Percentiles rank a stretch among this genome's conserved stretches.
phyloP scores from a whole-genome alignment of 2,888 invertebrate genomes.

The Xylota segnis region DNA sequence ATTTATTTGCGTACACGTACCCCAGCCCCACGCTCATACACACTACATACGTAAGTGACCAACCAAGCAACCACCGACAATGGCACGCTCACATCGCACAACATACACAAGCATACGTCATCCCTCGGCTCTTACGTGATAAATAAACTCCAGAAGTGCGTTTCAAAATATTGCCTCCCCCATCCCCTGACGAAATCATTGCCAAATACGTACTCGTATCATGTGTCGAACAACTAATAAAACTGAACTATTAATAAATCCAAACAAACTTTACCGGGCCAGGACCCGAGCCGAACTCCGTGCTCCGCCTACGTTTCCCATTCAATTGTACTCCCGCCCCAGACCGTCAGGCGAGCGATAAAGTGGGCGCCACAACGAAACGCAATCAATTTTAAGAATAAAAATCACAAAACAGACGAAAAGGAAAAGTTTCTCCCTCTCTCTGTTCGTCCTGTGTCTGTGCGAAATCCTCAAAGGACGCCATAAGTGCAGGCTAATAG shows the following conservation, averaged over 20 bases:
- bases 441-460: too few species aligned
- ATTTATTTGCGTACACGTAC: neutral
- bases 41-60: conserved; percentile 20
- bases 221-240: conserved; percentile 25
- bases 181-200: conserved; percentile 4
- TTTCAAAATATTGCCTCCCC: neutral
- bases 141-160: conserved; percentile 4
- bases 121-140: neutral
- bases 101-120: conserved; percentile 48
- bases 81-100: conserved; percentile 19
- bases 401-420: neutral
- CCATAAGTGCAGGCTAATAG: neutral
- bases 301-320: neutral
- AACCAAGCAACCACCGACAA: conserved; percentile 10
- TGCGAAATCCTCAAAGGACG: conserved; percentile 20
- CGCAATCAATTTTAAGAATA: neutral
- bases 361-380: conserved; percentile 29
- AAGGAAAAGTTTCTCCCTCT: neutral
- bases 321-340: neutral
- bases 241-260: conserved; percentile 18
- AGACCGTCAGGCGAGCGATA: neutral
- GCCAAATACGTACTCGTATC: conserved; percentile 20
- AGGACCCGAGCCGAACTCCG: neutral
- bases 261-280: neutral
- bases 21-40: neutral